phyloP scores from a whole-genome alignment of 2,888 invertebrate species.

The Choristoneura rosaceana region DNA sequence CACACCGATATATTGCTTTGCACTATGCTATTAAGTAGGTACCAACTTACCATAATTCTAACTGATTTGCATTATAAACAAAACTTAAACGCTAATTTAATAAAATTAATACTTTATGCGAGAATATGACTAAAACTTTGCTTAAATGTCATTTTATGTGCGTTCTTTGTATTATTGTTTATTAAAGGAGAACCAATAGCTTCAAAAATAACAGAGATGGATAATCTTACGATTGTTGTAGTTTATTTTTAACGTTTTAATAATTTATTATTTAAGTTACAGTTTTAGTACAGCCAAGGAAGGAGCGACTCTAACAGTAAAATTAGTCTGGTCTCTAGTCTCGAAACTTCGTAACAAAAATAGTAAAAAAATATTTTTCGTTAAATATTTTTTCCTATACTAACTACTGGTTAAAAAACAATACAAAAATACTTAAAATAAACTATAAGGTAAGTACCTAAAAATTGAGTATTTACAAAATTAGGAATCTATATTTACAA shows the following conservation, averaged over 20 bases:
- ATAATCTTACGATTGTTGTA: no score
- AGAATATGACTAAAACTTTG: background rate
- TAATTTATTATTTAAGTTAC: no score
- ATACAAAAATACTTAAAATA: conserved; percentile 4
- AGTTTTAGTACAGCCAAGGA: no score
- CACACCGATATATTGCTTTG: background rate
- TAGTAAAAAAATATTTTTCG: no score
- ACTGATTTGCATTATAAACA: background rate
- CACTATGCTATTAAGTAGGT: background rate
- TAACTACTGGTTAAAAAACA: background rate
- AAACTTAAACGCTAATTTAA: background rate
- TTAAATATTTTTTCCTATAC: background rate
- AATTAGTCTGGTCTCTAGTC: no score
- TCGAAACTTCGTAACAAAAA: no score
- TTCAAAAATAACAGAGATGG: no score
- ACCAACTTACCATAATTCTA: background rate
- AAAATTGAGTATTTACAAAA: conserved; percentile 1
- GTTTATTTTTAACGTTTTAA: no score
- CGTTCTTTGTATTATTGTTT: no score
- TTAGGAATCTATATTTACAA: background rate
- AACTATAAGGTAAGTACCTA: background rate
- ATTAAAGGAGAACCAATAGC: no score
- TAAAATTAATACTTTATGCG: background rate
- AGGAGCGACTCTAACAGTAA: no score
- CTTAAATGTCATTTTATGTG: background rate